phyloP scores from a whole-genome alignment of 2,797 vertebrate species.

The Eulemur mongoz region DNA sequence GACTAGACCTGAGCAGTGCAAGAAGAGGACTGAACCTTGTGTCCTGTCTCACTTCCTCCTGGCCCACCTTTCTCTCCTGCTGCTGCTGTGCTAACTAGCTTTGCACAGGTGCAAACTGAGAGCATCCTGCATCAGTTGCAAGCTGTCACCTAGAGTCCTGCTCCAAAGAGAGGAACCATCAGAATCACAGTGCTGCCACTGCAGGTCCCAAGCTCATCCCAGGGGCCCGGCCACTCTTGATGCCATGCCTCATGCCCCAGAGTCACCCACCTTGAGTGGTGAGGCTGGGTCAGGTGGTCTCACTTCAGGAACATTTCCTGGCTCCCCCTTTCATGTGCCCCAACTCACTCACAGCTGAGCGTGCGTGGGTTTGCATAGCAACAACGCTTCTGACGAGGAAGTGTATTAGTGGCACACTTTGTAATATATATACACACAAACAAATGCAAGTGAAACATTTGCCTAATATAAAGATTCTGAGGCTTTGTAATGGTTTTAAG shows the following conservation, averaged over 20 bases:
- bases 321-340: background rate
- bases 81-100: background rate
- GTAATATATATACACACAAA: background rate
- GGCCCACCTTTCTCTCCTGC: background rate
- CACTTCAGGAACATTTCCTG: background rate
- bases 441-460: background rate
- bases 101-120: background rate
- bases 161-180: background rate
- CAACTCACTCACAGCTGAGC: background rate
- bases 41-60: background rate
- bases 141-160: background rate
- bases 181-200: background rate
- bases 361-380: background rate
- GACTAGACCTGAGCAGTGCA: background rate
- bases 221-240: background rate
- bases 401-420: background rate
- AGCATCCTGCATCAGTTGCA: background rate
- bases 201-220: background rate
- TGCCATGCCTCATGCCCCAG: fast-evolving
- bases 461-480: background rate
- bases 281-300: background rate
- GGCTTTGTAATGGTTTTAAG: constrained; percentile 10
- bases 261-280: background rate
- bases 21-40: background rate
- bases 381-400: background rate